These are phyloP conservation scores for Drosophila ustulata DNA, from an alignment of 2,888 invertebrate genomes.

Conservation along the genomic window DNA sequence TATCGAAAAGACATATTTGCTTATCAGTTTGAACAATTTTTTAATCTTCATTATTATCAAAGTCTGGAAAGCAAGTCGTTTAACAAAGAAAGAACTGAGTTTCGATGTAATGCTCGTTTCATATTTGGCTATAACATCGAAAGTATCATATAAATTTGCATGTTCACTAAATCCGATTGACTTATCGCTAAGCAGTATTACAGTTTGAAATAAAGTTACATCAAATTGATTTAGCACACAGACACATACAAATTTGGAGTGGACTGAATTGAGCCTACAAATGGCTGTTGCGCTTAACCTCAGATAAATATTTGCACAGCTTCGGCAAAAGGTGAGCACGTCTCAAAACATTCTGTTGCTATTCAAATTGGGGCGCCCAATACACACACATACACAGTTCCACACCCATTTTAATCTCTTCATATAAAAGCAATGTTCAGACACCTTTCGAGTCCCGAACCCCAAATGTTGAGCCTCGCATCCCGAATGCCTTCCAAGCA, in stretches of 20 bases:
- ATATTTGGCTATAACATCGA: too few relatives aligned
- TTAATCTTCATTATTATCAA: too few relatives aligned
- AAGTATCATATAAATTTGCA: neutral
- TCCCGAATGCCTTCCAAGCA: slow-evolving; percentile 61
- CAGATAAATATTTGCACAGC: slow-evolving; percentile 67
- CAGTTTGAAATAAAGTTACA: slow-evolving; percentile 35
- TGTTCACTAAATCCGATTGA: slow-evolving; percentile 23
- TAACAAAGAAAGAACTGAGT: too few relatives aligned
- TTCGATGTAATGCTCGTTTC: too few relatives aligned
- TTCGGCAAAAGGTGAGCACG: slow-evolving; percentile 48
- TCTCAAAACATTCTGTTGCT: slow-evolving; percentile 53
- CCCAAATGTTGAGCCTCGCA: slow-evolving; percentile 1
- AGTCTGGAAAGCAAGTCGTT: too few relatives aligned
- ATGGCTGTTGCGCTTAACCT: slow-evolving; percentile 58
- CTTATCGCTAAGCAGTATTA: slow-evolving; percentile 29
- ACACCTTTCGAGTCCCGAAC: neutral
- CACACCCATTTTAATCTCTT: slow-evolving; percentile 1
- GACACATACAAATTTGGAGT: slow-evolving; percentile 38
- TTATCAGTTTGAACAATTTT: too few relatives aligned
- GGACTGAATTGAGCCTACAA: slow-evolving; percentile 31
- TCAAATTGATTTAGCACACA: slow-evolving; percentile 61
- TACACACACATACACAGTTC: neutral
- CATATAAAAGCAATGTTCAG: neutral
- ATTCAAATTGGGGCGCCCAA: slow-evolving; percentile 58
- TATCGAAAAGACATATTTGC: too few relatives aligned